Evolutionary conservation across 2,797 vertebrate species (phyloP), one percentile per base, ranked within the genome.

Genomic region (Anguilla pacifica): DNA sequence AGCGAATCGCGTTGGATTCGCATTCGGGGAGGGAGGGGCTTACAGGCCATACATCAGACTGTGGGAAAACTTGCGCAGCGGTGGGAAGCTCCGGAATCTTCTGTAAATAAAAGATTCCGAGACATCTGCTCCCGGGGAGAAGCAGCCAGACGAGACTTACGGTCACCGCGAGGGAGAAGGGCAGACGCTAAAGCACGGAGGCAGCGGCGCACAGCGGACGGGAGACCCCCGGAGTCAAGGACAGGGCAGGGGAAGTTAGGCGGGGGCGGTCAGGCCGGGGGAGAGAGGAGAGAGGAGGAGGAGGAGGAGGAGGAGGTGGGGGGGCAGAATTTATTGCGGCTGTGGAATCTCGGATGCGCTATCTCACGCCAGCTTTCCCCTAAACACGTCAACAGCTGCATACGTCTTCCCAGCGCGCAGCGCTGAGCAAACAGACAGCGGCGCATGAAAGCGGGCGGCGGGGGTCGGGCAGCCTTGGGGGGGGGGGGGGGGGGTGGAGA

Each of bases 41-140:
- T 39, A 22, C 7, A 81, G 22, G 43, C 39, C 25, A 46, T 81
- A 6, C 15, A 5, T 43, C 72, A 77, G 13, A 77, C 35, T 35
- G 28, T 39, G 43, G 59, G 43, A 59, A 74, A 5, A 61, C 19
- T 17, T 64, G 31, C 15, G 6, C 19, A 10, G 53, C 17, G 13
- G 35, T 55, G n/a, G 59, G 25, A 83, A 25, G 81, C 31, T 2
- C 43, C 11, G 15, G 59, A 87, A 59, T 67, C 64, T 67, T 57
- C 51, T 35, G 22, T 55, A n/a, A 55, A 57, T 19, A 46, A 72
- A 22, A 88, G 22, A 53, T 25, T 77, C 28, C 49, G 61, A 61
- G 53, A 87, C 79, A 87, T 83, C 81, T 83, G 59, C 61, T 83
- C 15, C 57, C 22, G 59, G n/a, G 61, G 86, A 87, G 59, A 7